Conservation (phyloP, 2,797 vertebrate genomes). For the Arnoldichthys spilopterus region DNA sequence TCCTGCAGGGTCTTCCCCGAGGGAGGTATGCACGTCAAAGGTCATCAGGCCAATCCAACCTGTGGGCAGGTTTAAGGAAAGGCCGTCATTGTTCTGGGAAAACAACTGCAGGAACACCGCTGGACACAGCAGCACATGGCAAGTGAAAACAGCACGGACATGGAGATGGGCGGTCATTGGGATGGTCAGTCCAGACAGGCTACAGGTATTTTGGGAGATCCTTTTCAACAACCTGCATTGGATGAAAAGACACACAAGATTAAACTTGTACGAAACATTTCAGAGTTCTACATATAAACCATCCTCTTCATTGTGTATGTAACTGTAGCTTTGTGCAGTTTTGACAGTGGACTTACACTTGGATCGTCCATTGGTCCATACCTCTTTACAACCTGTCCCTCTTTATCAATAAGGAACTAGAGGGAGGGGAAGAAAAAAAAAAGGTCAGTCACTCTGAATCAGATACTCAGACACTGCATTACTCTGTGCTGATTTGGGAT, state of each 20-base stretch:
- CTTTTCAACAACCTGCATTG: constrained; percentile 82
- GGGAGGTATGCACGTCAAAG: constrained; percentile 78
- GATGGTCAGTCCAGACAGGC: constrained; percentile 3
- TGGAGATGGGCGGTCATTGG: no score
- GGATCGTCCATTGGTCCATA: constrained; percentile 93
- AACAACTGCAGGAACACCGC: constrained; percentile 52
- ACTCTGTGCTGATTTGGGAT: neutral
- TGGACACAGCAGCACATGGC: constrained; percentile 54
- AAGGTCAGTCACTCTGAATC: neutral
- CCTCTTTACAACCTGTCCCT: constrained; percentile 90
- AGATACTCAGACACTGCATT: neutral
- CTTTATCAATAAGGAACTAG: constrained; percentile 91
- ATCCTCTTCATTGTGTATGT: neutral
- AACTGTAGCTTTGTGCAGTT: neutral
- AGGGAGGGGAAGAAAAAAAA: constrained; percentile 1
- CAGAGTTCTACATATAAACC: neutral
- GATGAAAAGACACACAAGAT: constrained; percentile 19
- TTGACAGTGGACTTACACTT: constrained; percentile 75
- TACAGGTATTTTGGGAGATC: constrained; percentile 87
- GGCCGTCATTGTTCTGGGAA: constrained; percentile 84
- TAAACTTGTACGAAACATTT: neutral
- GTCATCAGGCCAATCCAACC: constrained; percentile 83
- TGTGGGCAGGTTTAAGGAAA: constrained; percentile 82
- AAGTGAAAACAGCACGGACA: neutral
- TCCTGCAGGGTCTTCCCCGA: constrained; percentile 65